phyloP scores from a whole-genome alignment of 1,140 invertebrate genomes.

The Atta texana region DNA sequence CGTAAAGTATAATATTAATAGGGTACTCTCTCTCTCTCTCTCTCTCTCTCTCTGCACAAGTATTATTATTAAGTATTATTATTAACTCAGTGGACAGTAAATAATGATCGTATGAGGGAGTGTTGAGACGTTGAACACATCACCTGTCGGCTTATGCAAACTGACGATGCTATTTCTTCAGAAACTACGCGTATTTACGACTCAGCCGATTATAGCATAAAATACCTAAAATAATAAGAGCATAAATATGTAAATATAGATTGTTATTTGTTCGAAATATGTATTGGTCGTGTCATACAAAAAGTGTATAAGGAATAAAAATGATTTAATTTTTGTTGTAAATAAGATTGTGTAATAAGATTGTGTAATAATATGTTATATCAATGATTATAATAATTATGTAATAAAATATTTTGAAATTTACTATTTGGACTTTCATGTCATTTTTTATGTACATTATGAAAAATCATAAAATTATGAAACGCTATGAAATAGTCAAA shows the following conservation, averaged over 20 bases:
- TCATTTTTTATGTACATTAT: neutral
- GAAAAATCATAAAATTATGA: neutral
- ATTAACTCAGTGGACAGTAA: conserved; percentile 65
- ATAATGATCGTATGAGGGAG: conserved; percentile 44
- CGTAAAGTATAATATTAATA: neutral
- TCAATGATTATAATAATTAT: neutral
- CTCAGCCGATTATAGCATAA: conserved; percentile 30
- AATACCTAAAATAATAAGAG: conserved; percentile 44
- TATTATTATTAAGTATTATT: conserved; percentile 31
- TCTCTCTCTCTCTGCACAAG: no score
- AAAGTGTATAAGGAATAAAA: neutral
- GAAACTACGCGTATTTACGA: conserved; percentile 52
- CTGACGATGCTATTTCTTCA: conserved; percentile 49
- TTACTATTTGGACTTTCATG: neutral
- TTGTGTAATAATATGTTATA: neutral
- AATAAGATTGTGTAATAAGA: neutral
- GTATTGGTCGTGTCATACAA: neutral
- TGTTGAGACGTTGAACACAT: conserved; percentile 45
- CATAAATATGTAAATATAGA: conserved; percentile 26
- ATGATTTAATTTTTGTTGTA: conserved; percentile 1
- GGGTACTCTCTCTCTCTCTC: neutral
- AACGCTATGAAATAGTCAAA: conserved; percentile 1
- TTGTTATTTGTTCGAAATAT: conserved; percentile 14
- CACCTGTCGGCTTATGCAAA: conserved; percentile 51
- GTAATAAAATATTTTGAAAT: neutral